Base-by-base conservation (phyloP, 2,113 vertebrate species). In the Spilogale gracilis region DNA sequence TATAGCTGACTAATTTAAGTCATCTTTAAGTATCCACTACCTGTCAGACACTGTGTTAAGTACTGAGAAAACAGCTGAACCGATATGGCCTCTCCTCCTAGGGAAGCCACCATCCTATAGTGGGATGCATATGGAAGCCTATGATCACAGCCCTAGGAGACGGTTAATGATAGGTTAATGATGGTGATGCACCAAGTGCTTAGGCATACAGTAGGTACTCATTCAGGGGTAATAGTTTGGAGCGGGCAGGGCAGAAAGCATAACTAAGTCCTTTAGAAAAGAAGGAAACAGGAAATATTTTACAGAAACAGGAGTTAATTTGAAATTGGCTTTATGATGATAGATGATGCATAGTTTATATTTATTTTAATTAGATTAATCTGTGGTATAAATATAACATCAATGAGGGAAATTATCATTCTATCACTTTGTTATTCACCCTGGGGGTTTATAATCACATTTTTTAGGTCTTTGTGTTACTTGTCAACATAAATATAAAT, bases 301-400 rank as follows among this genome's bases (percentile, higher is more conserved):
- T 93, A 74, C 10, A 32, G 13, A 91, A 85, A 88, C 4, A 89
- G 14, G 78, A 92, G 21, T 80, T 83, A 56, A 11, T 91, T 76
- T 78, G 17, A 96, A 95, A 85, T 50, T 73, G 45, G 17, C 45
- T 90, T 79, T n/a, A 83, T 92, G 18, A 78, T n/a, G 67, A 73
- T 56, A 73, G 61, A 85, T 73, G 18, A 16, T 43, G 91, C 27
- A 50, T n/a, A 88, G 60, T 60, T 89, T 96, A 65, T 65, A 79
- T 83, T 94, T 88, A 88, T 92, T 96, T 96, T 87, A 96, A 94
- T 92, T 95, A 94, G 61, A 97, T 38, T 93, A 97, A 73, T 67
- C 92, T 78, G 27, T 52, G 84, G 45, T 91, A 69, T 96, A 98
- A 95, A 97, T 94, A 92, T 97, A 98, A 93, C 0, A 1, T 69